Evolutionary conservation across 2,888 invertebrate species (phyloP).

Genomic region (Catocala sponsa): DNA sequence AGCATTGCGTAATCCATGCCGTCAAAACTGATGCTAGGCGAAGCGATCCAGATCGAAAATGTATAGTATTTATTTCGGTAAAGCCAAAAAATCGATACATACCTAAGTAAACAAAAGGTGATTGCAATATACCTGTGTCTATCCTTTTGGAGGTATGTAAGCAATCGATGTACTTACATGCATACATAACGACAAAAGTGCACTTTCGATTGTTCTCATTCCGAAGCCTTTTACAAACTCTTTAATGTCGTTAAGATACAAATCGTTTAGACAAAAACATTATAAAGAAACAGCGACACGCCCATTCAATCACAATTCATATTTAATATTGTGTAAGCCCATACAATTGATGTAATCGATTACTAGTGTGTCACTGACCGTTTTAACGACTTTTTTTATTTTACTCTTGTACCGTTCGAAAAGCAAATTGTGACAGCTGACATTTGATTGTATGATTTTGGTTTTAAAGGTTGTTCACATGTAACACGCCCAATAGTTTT

Average conservation of each 20-base stretch:
- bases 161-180: no score
- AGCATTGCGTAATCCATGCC: no score
- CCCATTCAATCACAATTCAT: constrained; percentile 28
- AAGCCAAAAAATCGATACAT: no score
- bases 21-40: no score
- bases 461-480: not conserved
- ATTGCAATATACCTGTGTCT: no score
- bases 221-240: not conserved
- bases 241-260: constrained; percentile 1
- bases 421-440: constrained; percentile 51
- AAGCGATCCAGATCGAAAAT: no score
- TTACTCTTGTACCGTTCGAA: not conserved
- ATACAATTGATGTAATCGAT: constrained; percentile 34
- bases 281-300: constrained; percentile 28
- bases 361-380: constrained; percentile 29
- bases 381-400: not conserved
- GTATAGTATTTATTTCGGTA: no score
- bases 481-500: not conserved
- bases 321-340: constrained; percentile 31
- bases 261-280: constrained; percentile 2
- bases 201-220: no score
- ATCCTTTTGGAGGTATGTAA: no score
- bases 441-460: not conserved
- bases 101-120: no score
- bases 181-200: no score